A percentile compares a stretch with the other conserved stretches of the same genome.
Evolutionary conservation across 1,140 invertebrate genomes (phyloP).

Genomic region (Hycleus cichorii): DNA sequence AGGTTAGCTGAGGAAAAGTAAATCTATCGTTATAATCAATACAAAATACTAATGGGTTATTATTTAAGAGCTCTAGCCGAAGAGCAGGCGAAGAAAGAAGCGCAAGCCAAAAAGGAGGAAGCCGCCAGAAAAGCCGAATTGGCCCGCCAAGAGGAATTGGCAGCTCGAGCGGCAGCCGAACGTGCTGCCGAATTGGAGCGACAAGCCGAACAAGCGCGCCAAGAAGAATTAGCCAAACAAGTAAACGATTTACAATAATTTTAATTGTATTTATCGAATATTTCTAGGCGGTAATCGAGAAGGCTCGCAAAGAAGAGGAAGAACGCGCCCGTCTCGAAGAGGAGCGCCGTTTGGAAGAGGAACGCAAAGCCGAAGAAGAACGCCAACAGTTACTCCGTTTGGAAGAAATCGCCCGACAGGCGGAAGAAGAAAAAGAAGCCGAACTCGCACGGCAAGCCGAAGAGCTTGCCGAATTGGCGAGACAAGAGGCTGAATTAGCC

Average conservation of each 20-base stretch:
- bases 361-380: constrained; percentile 47
- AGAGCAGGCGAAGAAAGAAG: constrained; percentile 37
- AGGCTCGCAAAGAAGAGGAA: constrained; percentile 36
- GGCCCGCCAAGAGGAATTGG: constrained; percentile 39
- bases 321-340: constrained; percentile 45
- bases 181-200: constrained; percentile 41
- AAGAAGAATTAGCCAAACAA: constrained; percentile 37
- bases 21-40: constrained; percentile 17
- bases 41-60: neutral
- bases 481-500: constrained; percentile 51
- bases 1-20: constrained; percentile 55
- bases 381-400: constrained; percentile 36
- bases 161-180: constrained; percentile 42
- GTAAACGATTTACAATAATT: constrained; percentile 12
- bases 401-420: constrained; percentile 48
- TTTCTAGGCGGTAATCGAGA: constrained; percentile 42
- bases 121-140: constrained; percentile 37
- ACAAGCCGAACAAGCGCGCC: constrained; percentile 37
- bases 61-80: constrained; percentile 39
- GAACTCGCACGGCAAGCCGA: constrained; percentile 46
- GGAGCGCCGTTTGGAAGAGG: constrained; percentile 46
- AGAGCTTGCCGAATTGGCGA: constrained; percentile 43
- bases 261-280: neutral
- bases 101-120: constrained; percentile 31
- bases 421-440: constrained; percentile 48